Evolutionary conservation across 2,113 vertebrate species (phyloP), one percentile per base, ranked within the genome.

Genomic region (Halcyon senegalensis): DNA sequence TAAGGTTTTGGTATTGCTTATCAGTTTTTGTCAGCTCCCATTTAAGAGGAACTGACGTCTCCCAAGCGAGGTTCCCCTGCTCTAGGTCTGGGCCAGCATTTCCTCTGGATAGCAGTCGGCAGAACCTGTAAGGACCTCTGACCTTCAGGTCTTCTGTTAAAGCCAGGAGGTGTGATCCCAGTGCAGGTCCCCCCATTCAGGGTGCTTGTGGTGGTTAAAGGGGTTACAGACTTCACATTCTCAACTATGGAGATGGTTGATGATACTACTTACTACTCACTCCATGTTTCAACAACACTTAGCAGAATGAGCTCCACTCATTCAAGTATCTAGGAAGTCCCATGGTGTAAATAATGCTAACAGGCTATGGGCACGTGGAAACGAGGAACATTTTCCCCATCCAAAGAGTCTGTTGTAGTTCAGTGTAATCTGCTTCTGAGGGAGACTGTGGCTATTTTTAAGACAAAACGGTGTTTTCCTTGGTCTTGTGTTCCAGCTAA

Each of bases 391-490:
- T 73, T 94, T 93, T 93, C 84, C 69, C 58, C 24, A 51, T 76
- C 27, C 56, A 87, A 48, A 81, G 17, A 76, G 50, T 24, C 78
- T 94, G 68, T 50, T 80, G 67, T 59, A 79, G n/a, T 17, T 91
- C 87, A 77, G n/a, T 63, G 67, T 80, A 94, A 94, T 85, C 89
- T 85, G 82, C 84, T 94, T 95, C 89, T 88, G 81, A 91, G 67
- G 55, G 70, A 93, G 63, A 62, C 51, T 67, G 81, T 41, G 81
- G 55, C 67, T 94, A 90, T 96, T 95, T 90, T 91, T 82, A 89
- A 82, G 77, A 70, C 59, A 94, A 84, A 94, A 85, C 21, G 2
- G 17, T 95, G 67, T 76, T 97, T 92, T 95, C 87, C 81, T 96
- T 89, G 67, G 80, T 96, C 86, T 90, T 93, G 28, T 73, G 48